A percentile compares a stretch with the other conserved stretches of the same genome.
Evolutionary conservation across 2,888 invertebrate genomes (phyloP).

Genomic region (Caenorhabditis parvicauda): DNA sequence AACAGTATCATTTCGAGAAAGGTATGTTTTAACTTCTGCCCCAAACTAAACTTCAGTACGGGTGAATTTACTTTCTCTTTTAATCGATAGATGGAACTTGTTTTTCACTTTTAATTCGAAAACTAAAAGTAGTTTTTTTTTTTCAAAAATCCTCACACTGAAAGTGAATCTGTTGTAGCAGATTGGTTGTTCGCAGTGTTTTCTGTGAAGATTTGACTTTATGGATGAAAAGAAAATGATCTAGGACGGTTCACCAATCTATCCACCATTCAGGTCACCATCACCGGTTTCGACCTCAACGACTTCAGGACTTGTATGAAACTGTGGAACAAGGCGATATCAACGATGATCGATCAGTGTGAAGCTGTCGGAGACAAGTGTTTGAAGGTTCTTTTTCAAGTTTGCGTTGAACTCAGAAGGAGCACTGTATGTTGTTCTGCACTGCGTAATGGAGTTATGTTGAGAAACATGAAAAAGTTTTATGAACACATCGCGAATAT

Average conservation of each 20-base stretch:
- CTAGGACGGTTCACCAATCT: background rate
- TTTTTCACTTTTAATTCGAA: too few species aligned
- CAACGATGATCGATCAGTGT: slow-evolving; percentile 91
- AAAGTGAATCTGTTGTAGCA: background rate
- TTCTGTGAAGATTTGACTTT: background rate
- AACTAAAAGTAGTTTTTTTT: background rate
- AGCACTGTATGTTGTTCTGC: background rate
- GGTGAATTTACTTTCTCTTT: too few species aligned
- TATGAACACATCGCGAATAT: too few species aligned
- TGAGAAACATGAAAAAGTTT: too few species aligned
- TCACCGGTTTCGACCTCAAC: slow-evolving; percentile 88
- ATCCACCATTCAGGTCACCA: slow-evolving; percentile 67
- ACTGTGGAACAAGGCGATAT: slow-evolving; percentile 81
- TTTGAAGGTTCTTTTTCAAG: slow-evolving; percentile 53
- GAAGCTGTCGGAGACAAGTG: slow-evolving; percentile 42
- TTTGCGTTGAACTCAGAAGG: slow-evolving; percentile 10
- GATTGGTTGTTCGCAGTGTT: background rate
- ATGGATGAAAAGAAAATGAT: background rate
- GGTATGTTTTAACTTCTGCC: slow-evolving; percentile 50
- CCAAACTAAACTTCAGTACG: too few species aligned
- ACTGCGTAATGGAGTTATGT: too few species aligned
- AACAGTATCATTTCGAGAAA: slow-evolving; percentile 96
- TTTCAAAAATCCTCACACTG: too few species aligned
- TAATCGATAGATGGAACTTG: too few species aligned
- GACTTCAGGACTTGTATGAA: slow-evolving; percentile 86